These are phyloP conservation scores for Cyaniris semiargus DNA, from an alignment of 2,888 invertebrate genomes.

Conservation along the genomic window DNA sequence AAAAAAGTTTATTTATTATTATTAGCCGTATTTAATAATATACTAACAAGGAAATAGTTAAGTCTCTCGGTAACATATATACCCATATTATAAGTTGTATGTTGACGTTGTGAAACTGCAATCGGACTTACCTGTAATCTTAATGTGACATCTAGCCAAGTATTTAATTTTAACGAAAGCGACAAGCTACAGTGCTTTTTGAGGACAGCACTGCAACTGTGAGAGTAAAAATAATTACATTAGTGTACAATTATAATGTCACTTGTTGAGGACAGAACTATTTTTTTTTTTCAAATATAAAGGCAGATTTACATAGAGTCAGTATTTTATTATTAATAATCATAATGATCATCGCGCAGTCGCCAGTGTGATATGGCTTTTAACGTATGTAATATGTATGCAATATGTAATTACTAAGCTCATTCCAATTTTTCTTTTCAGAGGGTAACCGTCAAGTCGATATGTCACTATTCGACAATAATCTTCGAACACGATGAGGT, in stretches of 20 bases:
- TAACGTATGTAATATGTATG: neutral
- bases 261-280: slow-evolving; percentile 14
- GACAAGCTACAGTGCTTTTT: slow-evolving; percentile 32
- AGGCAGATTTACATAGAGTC: too few relatives aligned
- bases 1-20: too few relatives aligned
- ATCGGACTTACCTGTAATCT: slow-evolving; percentile 3
- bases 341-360: too few relatives aligned
- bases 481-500: slow-evolving; percentile 58
- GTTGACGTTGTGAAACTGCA: neutral
- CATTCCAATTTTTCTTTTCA: neutral
- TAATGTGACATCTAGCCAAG: slow-evolving; percentile 12
- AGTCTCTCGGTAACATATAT: too few relatives aligned
- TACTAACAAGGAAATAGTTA: too few relatives aligned
- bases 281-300: too few relatives aligned
- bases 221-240: slow-evolving; percentile 19
- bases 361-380: neutral
- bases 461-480: slow-evolving; percentile 29
- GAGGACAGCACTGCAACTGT: slow-evolving; percentile 20
- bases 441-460: slow-evolving; percentile 19
- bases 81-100: neutral
- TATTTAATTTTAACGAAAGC: slow-evolving; percentile 32
- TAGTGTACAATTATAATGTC: neutral
- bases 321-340: too few relatives aligned
- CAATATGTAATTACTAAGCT: neutral
- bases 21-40: too few relatives aligned